Evolutionary conservation across 1,140 invertebrate species (phyloP), one percentile per base, ranked within the genome.

Genomic region (Formica exsecta): DNA sequence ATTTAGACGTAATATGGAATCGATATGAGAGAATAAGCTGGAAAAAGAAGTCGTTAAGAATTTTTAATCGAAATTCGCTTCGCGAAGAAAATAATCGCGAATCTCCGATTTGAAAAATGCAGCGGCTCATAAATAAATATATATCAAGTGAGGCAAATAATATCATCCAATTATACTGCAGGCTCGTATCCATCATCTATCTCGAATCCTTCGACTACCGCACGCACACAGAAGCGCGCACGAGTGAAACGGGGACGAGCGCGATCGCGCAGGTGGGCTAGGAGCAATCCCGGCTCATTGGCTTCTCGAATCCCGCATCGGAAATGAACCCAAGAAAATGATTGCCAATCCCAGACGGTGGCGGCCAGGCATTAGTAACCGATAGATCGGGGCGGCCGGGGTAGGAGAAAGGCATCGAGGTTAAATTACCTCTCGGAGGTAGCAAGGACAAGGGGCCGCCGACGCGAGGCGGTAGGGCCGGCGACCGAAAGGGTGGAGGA

Each of bases 351-450:
- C 66, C 62, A 74, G 84, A 68, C 85, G 83, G 80, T 79, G 87
- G 68, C 87, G 83, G 87, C 68, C 57, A 81, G 87, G 66, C 88
- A 89, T 92, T 91, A 91, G 91, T 90, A 91, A 88, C 76, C 89
- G 89, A 93, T 93, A 91, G 90, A 92, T 93, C 86, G 84, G 61
- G 44, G 41, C 64, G 44, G 32, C n/a, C 59, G 70, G 54, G 66
- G 51, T 29, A 22, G 61, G 22, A 29, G 81, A 61, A 90, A 65
- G 70, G 62, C 51, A 77, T 38, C 68, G 71, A 89, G 91, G 89
- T 91, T 92, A 89, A 92, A 92, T 92, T 92, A 92, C 89, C 90
- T 92, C 66, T 70, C 64, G 32, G 44, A 81, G 87, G 84, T 77
- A 70, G 83, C 64, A 70, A 85, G 84, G 88, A 90, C 86, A 87